Conservation (phyloP, 2,888 invertebrate genomes). For the Pollenia amentaria region DNA sequence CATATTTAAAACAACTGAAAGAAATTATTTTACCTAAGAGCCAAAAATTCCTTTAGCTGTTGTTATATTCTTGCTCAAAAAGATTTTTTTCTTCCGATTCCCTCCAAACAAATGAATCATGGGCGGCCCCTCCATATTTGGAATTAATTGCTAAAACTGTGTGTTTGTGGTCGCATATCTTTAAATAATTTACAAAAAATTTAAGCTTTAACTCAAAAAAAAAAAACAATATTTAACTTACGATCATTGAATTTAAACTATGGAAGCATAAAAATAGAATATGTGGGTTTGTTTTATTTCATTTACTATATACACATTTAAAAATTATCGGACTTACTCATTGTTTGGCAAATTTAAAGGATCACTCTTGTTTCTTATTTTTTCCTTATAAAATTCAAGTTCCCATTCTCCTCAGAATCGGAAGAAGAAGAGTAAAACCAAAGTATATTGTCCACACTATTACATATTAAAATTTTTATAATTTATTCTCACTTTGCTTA, state of each 20-base stretch:
- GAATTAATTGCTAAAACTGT: slow-evolving; percentile 27
- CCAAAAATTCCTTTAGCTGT: background rate
- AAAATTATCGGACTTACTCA: too few relatives aligned
- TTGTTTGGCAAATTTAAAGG: background rate
- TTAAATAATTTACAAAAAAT: background rate
- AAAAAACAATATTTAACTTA: too few relatives aligned
- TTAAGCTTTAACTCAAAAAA: too few relatives aligned
- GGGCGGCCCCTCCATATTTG: slow-evolving; percentile 23
- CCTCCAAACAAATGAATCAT: slow-evolving; percentile 32
- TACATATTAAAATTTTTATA: background rate
- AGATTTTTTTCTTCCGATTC: slow-evolving; percentile 12
- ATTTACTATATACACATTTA: too few relatives aligned
- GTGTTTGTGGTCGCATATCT: slow-evolving; percentile 29
- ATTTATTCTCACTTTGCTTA: background rate
- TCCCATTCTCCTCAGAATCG: slow-evolving; percentile 20
- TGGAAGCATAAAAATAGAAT: too few relatives aligned
- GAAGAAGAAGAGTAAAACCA: slow-evolving; percentile 24
- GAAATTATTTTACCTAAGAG: background rate
- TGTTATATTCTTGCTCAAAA: slow-evolving; percentile 2
- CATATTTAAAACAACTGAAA: background rate
- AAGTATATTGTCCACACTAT: background rate
- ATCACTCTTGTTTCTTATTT: background rate
- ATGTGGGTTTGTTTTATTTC: too few relatives aligned
- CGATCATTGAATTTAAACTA: slow-evolving; percentile 26
- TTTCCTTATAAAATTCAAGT: background rate